Conservation (phyloP, 2,113 vertebrate species). For the Pampusana beccarii region DNA sequence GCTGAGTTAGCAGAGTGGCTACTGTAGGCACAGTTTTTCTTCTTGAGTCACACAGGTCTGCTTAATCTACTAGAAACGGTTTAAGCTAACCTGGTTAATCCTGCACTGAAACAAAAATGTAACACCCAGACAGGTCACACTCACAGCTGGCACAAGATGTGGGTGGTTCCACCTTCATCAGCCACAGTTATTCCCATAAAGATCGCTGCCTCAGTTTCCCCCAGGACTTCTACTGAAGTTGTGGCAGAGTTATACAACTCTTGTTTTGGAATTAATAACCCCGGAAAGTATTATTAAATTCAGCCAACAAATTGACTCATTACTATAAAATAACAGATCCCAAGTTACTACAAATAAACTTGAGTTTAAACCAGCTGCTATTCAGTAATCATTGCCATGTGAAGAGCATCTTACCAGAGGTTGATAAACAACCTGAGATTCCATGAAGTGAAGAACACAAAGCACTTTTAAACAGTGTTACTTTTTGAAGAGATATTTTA, state of each 20-base stretch:
- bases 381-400: not conserved
- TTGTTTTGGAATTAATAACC: not conserved
- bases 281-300: not conserved
- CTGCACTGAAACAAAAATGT: not conserved
- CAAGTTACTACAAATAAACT: not conserved
- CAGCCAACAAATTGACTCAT: not conserved
- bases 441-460: not conserved
- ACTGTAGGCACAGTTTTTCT: not conserved
- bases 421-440: not conserved
- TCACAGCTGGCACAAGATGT: not conserved
- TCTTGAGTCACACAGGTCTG: not conserved
- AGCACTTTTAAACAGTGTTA: not conserved
- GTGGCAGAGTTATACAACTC: not conserved
- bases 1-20: not conserved
- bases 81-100: slow-evolving; percentile 8
- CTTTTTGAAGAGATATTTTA: not conserved
- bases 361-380: not conserved
- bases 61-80: not conserved
- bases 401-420: not conserved
- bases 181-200: not conserved
- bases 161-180: not conserved
- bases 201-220: not conserved
- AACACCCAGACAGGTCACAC: not conserved
- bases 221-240: not conserved
- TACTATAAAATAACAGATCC: not conserved